These are phyloP conservation scores for Artibeus jamaicensis DNA, from an alignment of 2,797 vertebrate species.

Conservation along the genomic window DNA sequence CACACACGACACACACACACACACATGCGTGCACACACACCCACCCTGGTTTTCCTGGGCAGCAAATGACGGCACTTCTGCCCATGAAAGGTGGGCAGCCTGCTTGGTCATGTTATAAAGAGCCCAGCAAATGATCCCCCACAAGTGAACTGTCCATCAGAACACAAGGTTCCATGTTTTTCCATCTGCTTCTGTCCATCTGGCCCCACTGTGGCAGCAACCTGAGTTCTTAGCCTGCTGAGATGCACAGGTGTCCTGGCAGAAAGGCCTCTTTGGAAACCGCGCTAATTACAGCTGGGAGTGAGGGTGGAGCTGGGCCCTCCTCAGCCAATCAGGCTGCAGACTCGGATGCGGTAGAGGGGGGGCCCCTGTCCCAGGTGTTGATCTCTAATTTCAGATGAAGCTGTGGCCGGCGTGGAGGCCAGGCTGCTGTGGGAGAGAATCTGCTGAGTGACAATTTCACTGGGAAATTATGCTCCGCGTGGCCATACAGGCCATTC, in stretches of 20 bases:
- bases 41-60: neutral
- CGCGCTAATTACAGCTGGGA: neutral
- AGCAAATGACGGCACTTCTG: neutral
- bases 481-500: neutral
- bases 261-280: neutral
- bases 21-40: too few relatives aligned
- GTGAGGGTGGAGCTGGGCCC: neutral
- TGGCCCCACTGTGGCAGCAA: neutral
- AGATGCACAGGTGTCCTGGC: neutral
- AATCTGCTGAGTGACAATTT: neutral
- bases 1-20: neutral
- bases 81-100: neutral
- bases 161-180: neutral
- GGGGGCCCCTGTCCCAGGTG: neutral
- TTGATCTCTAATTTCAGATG: neutral
- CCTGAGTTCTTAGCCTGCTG: neutral
- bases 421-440: neutral
- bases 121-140: neutral
- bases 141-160: neutral
- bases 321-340: neutral
- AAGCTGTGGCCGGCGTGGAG: neutral
- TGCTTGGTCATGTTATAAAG: neutral
- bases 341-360: neutral
- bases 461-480: neutral
- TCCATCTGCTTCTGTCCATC: neutral